Evolutionary conservation across 1,140 invertebrate genomes (phyloP).

Genomic region (Hermatobates lingyangjiaoensis): DNA sequence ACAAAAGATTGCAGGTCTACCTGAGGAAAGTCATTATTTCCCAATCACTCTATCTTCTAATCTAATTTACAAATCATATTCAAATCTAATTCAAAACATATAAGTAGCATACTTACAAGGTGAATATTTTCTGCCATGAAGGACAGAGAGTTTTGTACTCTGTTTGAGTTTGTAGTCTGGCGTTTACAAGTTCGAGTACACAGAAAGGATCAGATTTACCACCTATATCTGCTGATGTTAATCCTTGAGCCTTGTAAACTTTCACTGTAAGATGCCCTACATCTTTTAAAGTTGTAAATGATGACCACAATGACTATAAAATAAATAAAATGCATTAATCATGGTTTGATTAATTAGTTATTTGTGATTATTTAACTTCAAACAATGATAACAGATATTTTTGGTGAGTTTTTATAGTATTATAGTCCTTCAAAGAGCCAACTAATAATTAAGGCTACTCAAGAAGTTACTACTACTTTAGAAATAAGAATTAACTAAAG

Average conservation of each 20-base stretch:
- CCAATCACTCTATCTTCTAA: too few relatives aligned
- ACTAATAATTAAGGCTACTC: neutral
- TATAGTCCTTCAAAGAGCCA: neutral
- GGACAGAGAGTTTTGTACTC: constrained; percentile 94
- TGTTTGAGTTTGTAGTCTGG: constrained; percentile 89
- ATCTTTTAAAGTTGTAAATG: constrained; percentile 58
- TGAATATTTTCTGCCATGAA: constrained; percentile 97
- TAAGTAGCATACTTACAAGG: constrained; percentile 73
- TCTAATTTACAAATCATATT: too few relatives aligned
- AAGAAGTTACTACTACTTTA: neutral
- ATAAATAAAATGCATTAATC: constrained; percentile 9
- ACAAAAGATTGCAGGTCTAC: too few relatives aligned
- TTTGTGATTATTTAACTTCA: neutral
- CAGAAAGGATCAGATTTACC: constrained; percentile 95
- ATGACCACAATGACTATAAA: constrained; percentile 37
- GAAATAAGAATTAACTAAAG: too few relatives aligned
- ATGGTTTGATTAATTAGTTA: neutral
- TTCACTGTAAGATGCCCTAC: constrained; percentile 79
- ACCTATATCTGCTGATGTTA: constrained; percentile 77
- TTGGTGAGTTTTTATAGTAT: too few relatives aligned
- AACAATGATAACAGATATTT: neutral
- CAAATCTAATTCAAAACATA: too few relatives aligned
- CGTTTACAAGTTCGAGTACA: constrained; percentile 86
- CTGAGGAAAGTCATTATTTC: too few relatives aligned
- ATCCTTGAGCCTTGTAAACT: constrained; percentile 71